Percentiles rank a stretch among this genome's conserved stretches.
phyloP scores from a whole-genome alignment of 2,888 invertebrate species.

The Cremastinae sp. region DNA sequence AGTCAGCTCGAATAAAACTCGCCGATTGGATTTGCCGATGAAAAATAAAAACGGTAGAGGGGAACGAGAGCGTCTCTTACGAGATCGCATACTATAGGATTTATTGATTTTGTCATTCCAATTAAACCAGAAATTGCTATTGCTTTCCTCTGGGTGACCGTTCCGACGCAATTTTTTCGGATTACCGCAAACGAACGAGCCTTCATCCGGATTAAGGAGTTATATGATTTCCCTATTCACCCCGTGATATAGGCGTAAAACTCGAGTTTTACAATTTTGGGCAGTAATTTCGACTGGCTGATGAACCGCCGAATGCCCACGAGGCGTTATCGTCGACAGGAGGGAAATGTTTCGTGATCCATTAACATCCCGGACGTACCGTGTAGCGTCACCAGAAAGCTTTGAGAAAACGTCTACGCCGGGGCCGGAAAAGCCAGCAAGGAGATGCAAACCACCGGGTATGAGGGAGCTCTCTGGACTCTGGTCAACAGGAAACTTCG shows the following conservation, averaged over 20 bases:
- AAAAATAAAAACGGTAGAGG: no score
- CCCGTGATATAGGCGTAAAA: constrained; percentile 13
- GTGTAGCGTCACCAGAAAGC: neutral
- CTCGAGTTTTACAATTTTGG: constrained; percentile 32
- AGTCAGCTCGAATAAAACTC: neutral
- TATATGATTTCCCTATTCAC: constrained; percentile 41
- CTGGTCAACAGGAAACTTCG: constrained; percentile 52
- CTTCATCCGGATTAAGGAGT: constrained; percentile 54
- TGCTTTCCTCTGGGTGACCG: constrained; percentile 42
- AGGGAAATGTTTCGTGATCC: constrained; percentile 29
- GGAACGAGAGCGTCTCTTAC: neutral
- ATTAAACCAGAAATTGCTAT: constrained; percentile 53
- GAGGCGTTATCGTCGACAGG: constrained; percentile 3
- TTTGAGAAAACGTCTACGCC: constrained; percentile 39
- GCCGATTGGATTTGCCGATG: neutral
- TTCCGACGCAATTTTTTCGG: constrained; percentile 58
- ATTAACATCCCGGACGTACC: constrained; percentile 17
- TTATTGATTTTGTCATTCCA: constrained; percentile 58
- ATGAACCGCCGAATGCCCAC: constrained; percentile 8
- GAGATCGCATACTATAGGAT: constrained; percentile 40
- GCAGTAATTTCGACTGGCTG: constrained; percentile 10
- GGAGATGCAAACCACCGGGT: constrained; percentile 14
- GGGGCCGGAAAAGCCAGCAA: constrained; percentile 15
- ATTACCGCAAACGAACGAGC: constrained; percentile 56
- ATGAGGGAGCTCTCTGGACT: constrained; percentile 28